A percentile compares a stretch with the other conserved stretches of the same genome.
These are phyloP conservation scores for Syrmaticus mikado DNA, from an alignment of 2,113 vertebrate genomes.

Conservation along the genomic window DNA sequence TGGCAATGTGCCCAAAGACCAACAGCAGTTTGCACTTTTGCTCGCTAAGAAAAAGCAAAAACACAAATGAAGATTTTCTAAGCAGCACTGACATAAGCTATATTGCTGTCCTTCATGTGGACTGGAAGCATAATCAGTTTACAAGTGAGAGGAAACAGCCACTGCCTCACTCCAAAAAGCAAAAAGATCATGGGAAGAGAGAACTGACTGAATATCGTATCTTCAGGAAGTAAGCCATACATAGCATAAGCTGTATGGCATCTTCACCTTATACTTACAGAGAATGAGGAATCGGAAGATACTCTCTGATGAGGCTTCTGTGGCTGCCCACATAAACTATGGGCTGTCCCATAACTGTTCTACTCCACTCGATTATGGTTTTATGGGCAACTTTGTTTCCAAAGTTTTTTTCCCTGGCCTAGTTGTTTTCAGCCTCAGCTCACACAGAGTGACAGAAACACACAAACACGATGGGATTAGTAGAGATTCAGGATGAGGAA, in stretches of 20 bases:
- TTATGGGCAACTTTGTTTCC: neutral
- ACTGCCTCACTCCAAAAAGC: neutral
- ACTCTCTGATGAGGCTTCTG: neutral
- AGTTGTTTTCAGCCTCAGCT: neutral
- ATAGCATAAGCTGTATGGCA: neutral
- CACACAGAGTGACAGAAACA: neutral
- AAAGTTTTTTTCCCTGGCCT: neutral
- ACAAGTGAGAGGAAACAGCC: neutral
- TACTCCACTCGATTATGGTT: neutral
- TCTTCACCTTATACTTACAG: neutral
- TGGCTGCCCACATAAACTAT: neutral
- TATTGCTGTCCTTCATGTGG: neutral
- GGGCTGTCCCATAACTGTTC: neutral
- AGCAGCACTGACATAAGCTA: neutral
- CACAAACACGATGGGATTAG: neutral
- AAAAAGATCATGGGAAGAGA: neutral
- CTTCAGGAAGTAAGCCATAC: neutral
- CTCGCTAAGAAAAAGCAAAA: conserved; percentile 28
- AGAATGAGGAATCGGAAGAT: neutral
- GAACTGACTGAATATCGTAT: neutral
- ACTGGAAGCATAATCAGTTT: neutral
- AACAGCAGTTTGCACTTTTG: neutral
- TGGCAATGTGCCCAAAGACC: neutral
- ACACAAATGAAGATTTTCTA: neutral
- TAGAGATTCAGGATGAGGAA: neutral